These are phyloP conservation scores for Dolichallabes microphthalmus DNA, from an alignment of 2,113 vertebrate genomes.

Conservation along the genomic window DNA sequence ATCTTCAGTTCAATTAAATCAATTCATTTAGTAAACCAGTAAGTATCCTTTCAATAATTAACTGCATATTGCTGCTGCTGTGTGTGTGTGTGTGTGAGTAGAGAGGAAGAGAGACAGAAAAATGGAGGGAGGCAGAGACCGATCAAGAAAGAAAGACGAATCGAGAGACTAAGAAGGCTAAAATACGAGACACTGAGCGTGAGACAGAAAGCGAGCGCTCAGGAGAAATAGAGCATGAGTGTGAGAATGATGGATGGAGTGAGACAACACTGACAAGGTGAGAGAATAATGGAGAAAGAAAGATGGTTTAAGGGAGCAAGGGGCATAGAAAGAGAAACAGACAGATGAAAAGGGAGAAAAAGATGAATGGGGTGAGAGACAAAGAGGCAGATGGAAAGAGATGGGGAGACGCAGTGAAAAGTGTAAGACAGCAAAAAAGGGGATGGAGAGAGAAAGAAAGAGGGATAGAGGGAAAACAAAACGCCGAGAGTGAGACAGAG, in stretches of 20 bases:
- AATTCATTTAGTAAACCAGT: slow-evolving; percentile 86
- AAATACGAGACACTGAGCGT: no score
- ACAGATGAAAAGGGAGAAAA: neutral
- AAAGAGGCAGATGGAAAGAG: neutral
- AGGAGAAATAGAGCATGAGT: neutral
- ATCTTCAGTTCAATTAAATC: slow-evolving; percentile 88
- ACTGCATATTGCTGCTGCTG: slow-evolving; percentile 64
- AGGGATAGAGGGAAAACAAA: neutral
- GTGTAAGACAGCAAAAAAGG: neutral
- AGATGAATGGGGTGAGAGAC: no score
- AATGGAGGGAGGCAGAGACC: neutral
- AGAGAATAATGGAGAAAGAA: neutral
- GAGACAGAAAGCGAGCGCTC: neutral
- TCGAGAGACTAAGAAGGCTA: neutral
- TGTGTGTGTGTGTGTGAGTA: neutral
- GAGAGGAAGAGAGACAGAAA: neutral
- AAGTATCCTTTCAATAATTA: slow-evolving; percentile 85
- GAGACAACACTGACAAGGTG: neutral
- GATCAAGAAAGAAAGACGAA: neutral
- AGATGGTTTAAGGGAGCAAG: neutral
- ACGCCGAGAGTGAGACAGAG: neutral
- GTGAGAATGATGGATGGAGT: neutral
- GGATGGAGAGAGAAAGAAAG: neutral
- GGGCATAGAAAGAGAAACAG: neutral
- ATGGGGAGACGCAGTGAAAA: neutral